phyloP scores from a whole-genome alignment of 2,797 vertebrate species.

The Melanogrammus aeglefinus region DNA sequence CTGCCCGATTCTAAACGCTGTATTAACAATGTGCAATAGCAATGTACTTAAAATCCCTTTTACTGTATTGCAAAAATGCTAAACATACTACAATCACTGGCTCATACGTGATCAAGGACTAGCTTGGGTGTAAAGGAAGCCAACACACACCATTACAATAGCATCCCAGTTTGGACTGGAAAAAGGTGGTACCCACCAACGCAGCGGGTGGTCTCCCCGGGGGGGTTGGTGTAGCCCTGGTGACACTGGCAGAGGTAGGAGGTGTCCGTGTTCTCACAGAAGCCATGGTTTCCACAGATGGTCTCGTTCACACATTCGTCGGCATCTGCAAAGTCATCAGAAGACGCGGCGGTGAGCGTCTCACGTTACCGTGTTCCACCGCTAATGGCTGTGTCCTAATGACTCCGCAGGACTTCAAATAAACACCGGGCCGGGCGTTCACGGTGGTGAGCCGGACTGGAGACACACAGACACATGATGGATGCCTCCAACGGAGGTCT shows the following conservation, averaged over 20 bases:
- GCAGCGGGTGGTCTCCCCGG: constrained; percentile 57
- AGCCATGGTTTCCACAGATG: constrained; percentile 71
- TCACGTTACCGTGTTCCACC: constrained; percentile 41
- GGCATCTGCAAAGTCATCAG: constrained; percentile 54
- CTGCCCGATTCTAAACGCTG: no score
- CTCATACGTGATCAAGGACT: not conserved
- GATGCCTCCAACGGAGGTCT: not conserved
- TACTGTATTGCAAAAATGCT: not conserved
- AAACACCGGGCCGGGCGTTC: not conserved
- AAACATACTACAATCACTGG: not conserved
- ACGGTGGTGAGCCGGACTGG: not conserved
- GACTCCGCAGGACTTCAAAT: not conserved
- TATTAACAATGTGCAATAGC: not conserved
- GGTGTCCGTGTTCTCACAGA: constrained; percentile 74
- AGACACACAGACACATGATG: not conserved
- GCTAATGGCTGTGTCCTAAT: not conserved
- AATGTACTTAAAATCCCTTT: not conserved
- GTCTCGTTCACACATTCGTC: constrained; percentile 72
- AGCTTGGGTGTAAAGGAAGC: not conserved
- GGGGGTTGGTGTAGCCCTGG: constrained; percentile 68
- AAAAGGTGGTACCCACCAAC: constrained; percentile 60
- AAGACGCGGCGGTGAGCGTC: constrained; percentile 36
- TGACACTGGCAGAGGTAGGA: constrained; percentile 74
- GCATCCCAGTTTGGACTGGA: not conserved
- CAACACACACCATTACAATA: not conserved